Evolutionary conservation across 2,888 invertebrate species (phyloP).

Genomic region (Yponomeuta malinellus): DNA sequence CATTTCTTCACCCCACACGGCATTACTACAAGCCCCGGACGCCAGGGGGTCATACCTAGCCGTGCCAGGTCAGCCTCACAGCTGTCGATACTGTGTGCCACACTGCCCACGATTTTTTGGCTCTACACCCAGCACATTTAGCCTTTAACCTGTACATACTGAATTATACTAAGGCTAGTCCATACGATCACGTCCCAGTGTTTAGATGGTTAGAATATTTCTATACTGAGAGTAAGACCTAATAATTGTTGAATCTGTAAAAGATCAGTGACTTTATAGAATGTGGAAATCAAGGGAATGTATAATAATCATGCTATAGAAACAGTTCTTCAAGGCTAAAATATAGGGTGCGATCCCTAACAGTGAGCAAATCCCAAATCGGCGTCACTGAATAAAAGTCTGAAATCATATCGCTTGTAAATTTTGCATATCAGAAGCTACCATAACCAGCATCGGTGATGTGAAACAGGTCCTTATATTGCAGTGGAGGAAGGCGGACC

Average conservation of each 20-base stretch:
- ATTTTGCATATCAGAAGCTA: too few relatives aligned
- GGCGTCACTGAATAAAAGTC: too few relatives aligned
- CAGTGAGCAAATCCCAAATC: too few relatives aligned
- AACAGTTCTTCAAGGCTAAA: too few relatives aligned
- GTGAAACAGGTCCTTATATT: slow-evolving; percentile 37
- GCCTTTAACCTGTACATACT: slow-evolving; percentile 34
- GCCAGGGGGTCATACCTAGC: slow-evolving; percentile 78
- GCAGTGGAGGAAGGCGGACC: slow-evolving; percentile 72
- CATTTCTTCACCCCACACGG: slow-evolving; percentile 67
- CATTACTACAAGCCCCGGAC: slow-evolving; percentile 72
- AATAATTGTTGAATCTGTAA: too few relatives aligned
- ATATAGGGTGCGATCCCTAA: too few relatives aligned
- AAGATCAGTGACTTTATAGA: too few relatives aligned
- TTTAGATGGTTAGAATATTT: not conserved
- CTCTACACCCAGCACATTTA: slow-evolving; percentile 12
- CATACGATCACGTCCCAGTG: not conserved
- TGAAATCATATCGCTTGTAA: too few relatives aligned
- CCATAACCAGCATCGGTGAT: not conserved
- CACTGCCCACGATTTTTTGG: not conserved
- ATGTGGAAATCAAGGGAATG: too few relatives aligned
- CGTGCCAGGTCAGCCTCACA: slow-evolving; percentile 72
- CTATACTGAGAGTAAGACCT: too few relatives aligned
- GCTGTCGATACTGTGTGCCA: not conserved
- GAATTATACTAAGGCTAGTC: not conserved
- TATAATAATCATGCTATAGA: too few relatives aligned